Conservation (phyloP, 2,888 invertebrate genomes). For the Caenorhabditis panamensis region DNA sequence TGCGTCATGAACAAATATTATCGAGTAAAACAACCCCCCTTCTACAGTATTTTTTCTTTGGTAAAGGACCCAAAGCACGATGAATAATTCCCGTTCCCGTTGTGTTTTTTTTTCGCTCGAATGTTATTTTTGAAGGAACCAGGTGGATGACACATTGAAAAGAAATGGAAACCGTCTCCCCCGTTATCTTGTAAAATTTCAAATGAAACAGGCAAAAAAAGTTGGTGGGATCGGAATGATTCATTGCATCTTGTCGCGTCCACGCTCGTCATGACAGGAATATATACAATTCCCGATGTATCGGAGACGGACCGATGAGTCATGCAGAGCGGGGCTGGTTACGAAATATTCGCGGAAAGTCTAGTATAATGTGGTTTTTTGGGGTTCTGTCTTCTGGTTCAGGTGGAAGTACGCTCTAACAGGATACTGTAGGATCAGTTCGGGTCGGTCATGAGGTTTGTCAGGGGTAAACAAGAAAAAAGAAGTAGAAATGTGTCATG, state of each 20-base stretch:
- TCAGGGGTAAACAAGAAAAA: no score
- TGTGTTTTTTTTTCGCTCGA: conserved; percentile 5
- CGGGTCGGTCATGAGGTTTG: no score
- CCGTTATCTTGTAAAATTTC: conserved; percentile 10
- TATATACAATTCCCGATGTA: conserved; percentile 53
- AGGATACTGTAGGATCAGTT: no score
- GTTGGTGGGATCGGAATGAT: conserved; percentile 26
- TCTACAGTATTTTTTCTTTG: conserved; percentile 19
- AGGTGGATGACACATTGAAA: conserved; percentile 10
- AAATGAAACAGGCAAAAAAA: conserved; percentile 7
- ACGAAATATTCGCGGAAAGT: conserved; percentile 31
- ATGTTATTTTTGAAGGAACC: background rate
- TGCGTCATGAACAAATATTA: conserved; percentile 47
- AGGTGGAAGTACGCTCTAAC: background rate
- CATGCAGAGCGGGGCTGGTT: conserved; percentile 25
- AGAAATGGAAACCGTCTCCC: conserved; percentile 7
- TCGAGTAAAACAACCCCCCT: background rate
- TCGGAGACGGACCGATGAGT: conserved; percentile 32
- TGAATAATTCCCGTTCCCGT: conserved; percentile 12
- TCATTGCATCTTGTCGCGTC: conserved; percentile 11
- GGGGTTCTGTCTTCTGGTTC: background rate
- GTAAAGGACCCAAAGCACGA: background rate
- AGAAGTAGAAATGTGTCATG: no score
- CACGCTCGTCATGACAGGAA: conserved; percentile 47
- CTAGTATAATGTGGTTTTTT: conserved; percentile 5